Evolutionary conservation across 2,113 vertebrate species (phyloP).

Genomic region (Notarius lentiginosus): DNA sequence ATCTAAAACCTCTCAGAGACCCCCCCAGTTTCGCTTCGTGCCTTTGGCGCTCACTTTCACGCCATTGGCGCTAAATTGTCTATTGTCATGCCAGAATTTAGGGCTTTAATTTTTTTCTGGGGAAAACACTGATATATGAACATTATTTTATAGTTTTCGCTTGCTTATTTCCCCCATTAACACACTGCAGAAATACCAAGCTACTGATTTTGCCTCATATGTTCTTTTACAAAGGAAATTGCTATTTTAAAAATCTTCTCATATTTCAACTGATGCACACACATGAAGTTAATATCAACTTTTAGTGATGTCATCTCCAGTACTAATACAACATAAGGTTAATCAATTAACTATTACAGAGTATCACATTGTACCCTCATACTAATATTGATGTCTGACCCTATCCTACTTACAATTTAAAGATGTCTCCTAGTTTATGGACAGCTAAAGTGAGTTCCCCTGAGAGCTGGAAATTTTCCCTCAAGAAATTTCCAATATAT

Average conservation of each 20-base stretch:
- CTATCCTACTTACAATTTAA: conserved; percentile 65
- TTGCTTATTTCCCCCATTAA: neutral
- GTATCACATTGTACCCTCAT: neutral
- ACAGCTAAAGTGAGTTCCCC: conserved; percentile 81
- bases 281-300: neutral
- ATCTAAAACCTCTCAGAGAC: too few relatives aligned
- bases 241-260: neutral
- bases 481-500: conserved; percentile 81
- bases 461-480: conserved; percentile 76
- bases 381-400: neutral
- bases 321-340: neutral
- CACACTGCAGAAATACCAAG: neutral
- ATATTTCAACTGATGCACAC: neutral
- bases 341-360: neutral
- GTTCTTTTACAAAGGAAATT: neutral
- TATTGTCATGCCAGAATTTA: too few relatives aligned
- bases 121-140: too few relatives aligned
- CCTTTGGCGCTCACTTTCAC: too few relatives aligned
- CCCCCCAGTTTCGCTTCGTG: too few relatives aligned
- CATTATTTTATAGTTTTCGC: too few relatives aligned
- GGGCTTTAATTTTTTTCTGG: too few relatives aligned
- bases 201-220: neutral
- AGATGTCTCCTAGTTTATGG: conserved; percentile 77
- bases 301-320: neutral
- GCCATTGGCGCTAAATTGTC: too few relatives aligned